Evolutionary conservation across 2,113 vertebrate species (phyloP), one percentile per base, ranked within the genome.

Genomic region (Rhodinocichla rosea): DNA sequence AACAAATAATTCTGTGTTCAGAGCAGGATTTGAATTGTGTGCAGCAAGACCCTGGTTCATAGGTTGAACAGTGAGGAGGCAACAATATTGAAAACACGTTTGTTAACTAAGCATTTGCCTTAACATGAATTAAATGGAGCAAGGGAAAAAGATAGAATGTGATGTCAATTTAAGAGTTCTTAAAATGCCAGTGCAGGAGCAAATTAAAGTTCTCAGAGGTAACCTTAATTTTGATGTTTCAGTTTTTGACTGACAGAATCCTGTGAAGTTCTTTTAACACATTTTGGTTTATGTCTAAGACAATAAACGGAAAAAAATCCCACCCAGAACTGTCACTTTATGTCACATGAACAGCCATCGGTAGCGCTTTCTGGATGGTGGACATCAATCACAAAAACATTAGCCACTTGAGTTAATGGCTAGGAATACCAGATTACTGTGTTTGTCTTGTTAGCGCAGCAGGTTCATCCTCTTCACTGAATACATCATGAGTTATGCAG

Each of bases 401-500:
- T 86, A 95, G 37, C 76, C 75, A 55, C 83, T 90, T 86, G 75
- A 92, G 57, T 67, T 95, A 90, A 92, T 83, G 71, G 68, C 27
- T 74, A 67, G 68, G 71, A 90, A 93, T 93, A 67, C 88, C 53
- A 65, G 79, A 83, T 88, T 90, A 89, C 70, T 85, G 68, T 84
- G 42, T 92, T 95, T 93, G 92, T 80, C 88, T 50, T 94, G 63
- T 95, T 95, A 92, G 67, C 39, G 10, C 64, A 89, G 83, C 76
- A 83, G 63, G 88, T 77, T 93, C 76, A 47, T 59, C 59, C 59
- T 77, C 59, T 77, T 63, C 73, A n/a, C 76, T 81, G 94, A 92
- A 55, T 77, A 28, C 42, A 77, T 55, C 33, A 8, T 53, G 53
- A 91, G 79, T 50, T 86, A 80, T 9, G 71, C 63, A 19, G 50